These are phyloP conservation scores for Gymnobelideus leadbeateri DNA, from an alignment of 2,113 vertebrate species.

Conservation along the genomic window DNA sequence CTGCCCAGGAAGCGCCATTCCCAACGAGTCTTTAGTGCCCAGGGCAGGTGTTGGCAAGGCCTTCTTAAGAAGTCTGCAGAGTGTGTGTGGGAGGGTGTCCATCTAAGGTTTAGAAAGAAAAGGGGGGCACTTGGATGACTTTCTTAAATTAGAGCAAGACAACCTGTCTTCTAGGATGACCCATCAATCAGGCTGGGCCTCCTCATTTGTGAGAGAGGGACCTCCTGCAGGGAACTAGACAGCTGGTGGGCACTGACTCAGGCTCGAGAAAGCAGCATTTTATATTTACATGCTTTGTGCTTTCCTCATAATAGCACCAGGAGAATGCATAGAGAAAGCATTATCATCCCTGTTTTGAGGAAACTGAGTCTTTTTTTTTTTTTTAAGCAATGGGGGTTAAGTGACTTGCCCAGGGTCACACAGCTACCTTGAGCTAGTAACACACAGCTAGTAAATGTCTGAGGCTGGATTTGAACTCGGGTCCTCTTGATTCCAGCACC, in stretches of 20 bases:
- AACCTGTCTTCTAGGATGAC: background rate
- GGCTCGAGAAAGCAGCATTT: background rate
- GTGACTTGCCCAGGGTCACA: background rate
- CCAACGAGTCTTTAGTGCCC: background rate
- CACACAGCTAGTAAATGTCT: background rate
- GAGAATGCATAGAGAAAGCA: background rate
- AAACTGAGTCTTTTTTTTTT: background rate
- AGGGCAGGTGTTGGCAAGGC: background rate
- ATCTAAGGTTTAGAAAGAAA: background rate
- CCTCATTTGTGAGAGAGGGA: background rate
- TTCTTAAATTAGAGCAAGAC: background rate
- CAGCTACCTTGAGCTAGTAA: too few species aligned
- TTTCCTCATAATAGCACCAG: too few species aligned
- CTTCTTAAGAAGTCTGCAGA: background rate
- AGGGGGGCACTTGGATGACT: background rate
- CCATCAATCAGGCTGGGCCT: background rate
- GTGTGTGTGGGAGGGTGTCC: too few species aligned
- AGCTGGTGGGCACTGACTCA: background rate
- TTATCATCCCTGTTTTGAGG: background rate
- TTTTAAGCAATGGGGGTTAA: too few species aligned
- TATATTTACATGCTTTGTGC: background rate
- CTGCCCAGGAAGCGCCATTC: background rate
- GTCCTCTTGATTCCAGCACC: background rate
- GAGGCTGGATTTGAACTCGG: background rate
- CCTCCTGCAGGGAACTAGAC: background rate